Conservation (phyloP, 2,113 vertebrate genomes). For the Martes martes region DNA sequence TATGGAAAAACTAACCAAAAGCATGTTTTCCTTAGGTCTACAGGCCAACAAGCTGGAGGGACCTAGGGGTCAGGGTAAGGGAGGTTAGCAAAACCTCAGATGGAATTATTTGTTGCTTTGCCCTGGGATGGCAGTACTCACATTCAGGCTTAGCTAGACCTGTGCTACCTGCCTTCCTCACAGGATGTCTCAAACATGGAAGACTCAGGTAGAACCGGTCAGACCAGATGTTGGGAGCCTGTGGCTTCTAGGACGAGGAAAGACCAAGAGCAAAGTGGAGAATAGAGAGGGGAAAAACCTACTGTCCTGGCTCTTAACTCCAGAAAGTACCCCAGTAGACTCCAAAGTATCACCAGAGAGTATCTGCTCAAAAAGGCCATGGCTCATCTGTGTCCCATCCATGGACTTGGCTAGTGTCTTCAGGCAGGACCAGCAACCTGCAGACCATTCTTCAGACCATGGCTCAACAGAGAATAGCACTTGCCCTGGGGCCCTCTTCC, state of each 20-base stretch:
- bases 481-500: not conserved
- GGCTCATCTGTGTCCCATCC: not conserved
- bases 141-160: not conserved
- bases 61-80: not conserved
- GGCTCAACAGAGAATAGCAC: constrained; percentile 1
- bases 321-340: not conserved
- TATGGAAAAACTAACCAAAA: not conserved
- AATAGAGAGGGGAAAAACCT: not conserved
- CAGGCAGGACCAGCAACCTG: constrained; percentile 1
- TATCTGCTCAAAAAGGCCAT: not conserved
- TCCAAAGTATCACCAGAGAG: not conserved
- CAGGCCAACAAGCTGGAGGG: not conserved
- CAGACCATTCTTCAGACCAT: not conserved
- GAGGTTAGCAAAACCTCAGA: not conserved
- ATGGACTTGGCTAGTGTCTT: not conserved
- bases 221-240: constrained; percentile 38
- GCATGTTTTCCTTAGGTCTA: not conserved
- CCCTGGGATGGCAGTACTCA: not conserved
- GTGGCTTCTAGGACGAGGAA: constrained; percentile 20
- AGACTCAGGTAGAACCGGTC: constrained; percentile 44
- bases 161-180: constrained; percentile 25
- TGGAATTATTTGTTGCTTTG: not conserved
- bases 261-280: constrained; percentile 23
- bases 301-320: not conserved
- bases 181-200: constrained; percentile 28